Evolutionary conservation across 2,797 vertebrate species (phyloP).

Genomic region (Brotula barbata): DNA sequence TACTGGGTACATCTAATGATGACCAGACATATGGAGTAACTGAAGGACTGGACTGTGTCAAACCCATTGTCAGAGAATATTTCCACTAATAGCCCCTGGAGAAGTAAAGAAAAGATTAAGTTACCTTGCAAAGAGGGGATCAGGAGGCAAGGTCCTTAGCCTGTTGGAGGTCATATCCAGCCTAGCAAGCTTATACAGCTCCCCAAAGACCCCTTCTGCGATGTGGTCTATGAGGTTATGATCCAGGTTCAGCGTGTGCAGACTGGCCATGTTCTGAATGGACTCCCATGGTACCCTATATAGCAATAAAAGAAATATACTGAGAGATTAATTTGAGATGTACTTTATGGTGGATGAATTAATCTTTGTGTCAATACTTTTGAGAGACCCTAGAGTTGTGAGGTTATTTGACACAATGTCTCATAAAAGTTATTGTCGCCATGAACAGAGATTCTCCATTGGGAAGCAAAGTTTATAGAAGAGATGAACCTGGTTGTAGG

Average conservation of each 20-base stretch:
- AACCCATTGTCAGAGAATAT: constrained; percentile 14
- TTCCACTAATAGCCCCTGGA: constrained; percentile 40
- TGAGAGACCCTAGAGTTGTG: background rate
- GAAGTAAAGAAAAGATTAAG: constrained; percentile 35
- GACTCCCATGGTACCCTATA: constrained; percentile 89
- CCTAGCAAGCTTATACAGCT: constrained; percentile 89
- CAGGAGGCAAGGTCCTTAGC: constrained; percentile 88
- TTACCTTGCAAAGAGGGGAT: constrained; percentile 85
- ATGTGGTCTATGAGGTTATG: constrained; percentile 92
- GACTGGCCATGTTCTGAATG: constrained; percentile 89
- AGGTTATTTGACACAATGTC: constrained; percentile 3
- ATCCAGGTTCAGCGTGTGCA: constrained; percentile 91
- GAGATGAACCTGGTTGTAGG: constrained; percentile 20
- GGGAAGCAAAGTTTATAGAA: background rate
- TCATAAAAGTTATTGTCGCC: constrained; percentile 4
- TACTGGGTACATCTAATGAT: background rate
- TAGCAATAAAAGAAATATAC: constrained; percentile 17
- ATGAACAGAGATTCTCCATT: background rate
- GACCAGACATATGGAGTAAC: no score
- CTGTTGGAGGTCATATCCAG: constrained; percentile 94
- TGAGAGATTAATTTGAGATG: constrained; percentile 12
- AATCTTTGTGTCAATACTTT: background rate
- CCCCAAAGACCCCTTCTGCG: constrained; percentile 87
- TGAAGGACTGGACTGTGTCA: background rate
- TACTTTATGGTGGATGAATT: background rate